Conservation (phyloP, 2,797 vertebrate species). For the Ficedula albicollis region DNA sequence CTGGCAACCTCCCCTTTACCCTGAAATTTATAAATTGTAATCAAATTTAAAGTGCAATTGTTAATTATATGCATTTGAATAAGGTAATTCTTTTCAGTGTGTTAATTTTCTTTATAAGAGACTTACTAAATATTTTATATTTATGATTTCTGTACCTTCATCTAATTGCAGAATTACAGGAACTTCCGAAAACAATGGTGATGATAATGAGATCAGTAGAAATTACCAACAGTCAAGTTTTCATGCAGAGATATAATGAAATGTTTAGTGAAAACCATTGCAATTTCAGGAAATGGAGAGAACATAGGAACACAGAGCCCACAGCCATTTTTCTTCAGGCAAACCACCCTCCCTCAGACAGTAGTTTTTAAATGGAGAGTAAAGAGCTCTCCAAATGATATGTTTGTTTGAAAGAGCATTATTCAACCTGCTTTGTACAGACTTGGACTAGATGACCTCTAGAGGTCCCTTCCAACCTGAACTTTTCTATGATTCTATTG, state of each 20-base stretch:
- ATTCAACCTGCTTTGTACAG: not conserved
- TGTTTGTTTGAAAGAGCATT: not conserved
- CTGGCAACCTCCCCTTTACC: not conserved
- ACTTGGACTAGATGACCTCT: not conserved
- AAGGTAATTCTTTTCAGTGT: not conserved
- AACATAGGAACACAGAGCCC: not conserved
- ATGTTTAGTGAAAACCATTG: not conserved
- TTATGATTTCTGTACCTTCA: constrained; percentile 9
- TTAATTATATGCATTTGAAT: constrained; percentile 22
- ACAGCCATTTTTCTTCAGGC: not conserved
- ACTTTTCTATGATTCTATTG: not conserved
- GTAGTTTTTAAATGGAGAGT: not conserved
- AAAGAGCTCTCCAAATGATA: not conserved
- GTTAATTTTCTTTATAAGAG: not conserved
- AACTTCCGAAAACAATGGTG: not conserved
- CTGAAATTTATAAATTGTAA: not conserved
- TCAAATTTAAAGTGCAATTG: not conserved
- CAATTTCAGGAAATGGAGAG: not conserved
- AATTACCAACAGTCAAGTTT: not conserved
- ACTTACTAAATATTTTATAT: constrained; percentile 24
- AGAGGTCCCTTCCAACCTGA: not conserved
- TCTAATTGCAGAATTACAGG: not conserved
- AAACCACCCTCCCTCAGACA: not conserved
- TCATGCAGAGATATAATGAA: not conserved
- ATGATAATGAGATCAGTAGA: not conserved